phyloP scores from a whole-genome alignment of 2,888 invertebrate genomes.

The Hyposoter didymator region DNA sequence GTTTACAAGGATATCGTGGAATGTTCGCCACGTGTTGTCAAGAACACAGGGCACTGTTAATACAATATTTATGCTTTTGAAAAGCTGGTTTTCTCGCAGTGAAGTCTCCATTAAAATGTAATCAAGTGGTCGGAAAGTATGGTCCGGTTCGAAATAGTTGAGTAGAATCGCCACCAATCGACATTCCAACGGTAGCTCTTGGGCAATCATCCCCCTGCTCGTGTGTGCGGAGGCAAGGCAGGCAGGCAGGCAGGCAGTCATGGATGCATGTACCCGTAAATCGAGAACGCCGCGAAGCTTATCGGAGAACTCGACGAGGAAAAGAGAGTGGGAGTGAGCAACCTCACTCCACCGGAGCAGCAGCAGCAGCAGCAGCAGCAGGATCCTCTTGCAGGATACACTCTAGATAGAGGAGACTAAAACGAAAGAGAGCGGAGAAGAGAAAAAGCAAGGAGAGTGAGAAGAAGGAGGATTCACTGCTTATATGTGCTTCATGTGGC shows the following conservation, averaged over 20 bases:
- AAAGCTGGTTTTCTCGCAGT: slow-evolving; percentile 46
- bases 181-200: slow-evolving; percentile 65
- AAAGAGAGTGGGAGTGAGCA: slow-evolving; percentile 49
- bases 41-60: slow-evolving; percentile 48
- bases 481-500: slow-evolving; percentile 52
- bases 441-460: slow-evolving; percentile 49
- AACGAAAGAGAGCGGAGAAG: slow-evolving; percentile 31
- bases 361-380: slow-evolving; percentile 33
- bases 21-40: slow-evolving; percentile 17
- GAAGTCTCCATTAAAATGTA: slow-evolving; percentile 65
- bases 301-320: slow-evolving; percentile 61
- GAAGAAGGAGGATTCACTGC: slow-evolving; percentile 61
- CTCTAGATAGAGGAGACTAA: slow-evolving; percentile 44
- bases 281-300: slow-evolving; percentile 65
- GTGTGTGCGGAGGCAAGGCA: slow-evolving; percentile 43
- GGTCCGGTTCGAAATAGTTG: slow-evolving; percentile 60
- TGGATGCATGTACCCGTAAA: slow-evolving; percentile 67
- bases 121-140: slow-evolving; percentile 40
- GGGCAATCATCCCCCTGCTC: slow-evolving; percentile 64
- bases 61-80: slow-evolving; percentile 55
- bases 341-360: slow-evolving; percentile 12
- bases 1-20: slow-evolving; percentile 1
- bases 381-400: slow-evolving; percentile 60
- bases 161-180: slow-evolving; percentile 63
- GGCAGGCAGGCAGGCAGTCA: slow-evolving; percentile 31